These are phyloP conservation scores for Dinoponera quadriceps DNA, from an alignment of 1,140 invertebrate genomes.

Conservation along the genomic window DNA sequence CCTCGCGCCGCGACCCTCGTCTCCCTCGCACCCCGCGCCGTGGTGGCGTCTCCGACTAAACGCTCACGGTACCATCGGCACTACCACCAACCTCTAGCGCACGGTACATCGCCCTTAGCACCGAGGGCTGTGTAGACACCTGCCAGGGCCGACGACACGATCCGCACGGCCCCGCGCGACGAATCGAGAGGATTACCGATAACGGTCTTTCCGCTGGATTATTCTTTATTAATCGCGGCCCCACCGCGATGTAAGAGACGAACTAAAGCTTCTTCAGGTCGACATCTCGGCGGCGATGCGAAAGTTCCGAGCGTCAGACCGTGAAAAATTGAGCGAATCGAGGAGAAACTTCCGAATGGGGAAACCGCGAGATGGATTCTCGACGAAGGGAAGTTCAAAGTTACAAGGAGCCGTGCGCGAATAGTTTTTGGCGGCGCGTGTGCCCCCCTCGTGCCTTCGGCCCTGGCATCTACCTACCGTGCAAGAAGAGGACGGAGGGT, in stretches of 20 bases:
- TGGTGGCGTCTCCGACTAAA: slow-evolving; percentile 45
- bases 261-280: no score
- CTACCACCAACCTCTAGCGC: slow-evolving; percentile 65
- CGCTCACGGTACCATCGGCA: slow-evolving; percentile 47
- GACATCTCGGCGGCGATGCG: no score
- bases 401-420: background rate
- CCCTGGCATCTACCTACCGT: slow-evolving; percentile 51
- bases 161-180: slow-evolving; percentile 7
- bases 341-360: background rate
- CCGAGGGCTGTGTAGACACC: slow-evolving; percentile 45
- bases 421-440: background rate
- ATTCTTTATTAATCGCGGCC: no score
- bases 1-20: slow-evolving; percentile 62
- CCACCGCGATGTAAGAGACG: no score
- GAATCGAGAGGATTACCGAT: no score
- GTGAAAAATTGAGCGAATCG: background rate
- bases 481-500: slow-evolving; percentile 51
- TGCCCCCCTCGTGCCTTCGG: slow-evolving; percentile 39
- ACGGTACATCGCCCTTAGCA: slow-evolving; percentile 72
- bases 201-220: no score
- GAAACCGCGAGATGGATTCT: background rate
- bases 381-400: background rate
- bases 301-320: background rate
- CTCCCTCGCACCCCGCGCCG: slow-evolving; percentile 58
- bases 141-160: slow-evolving; percentile 47